Conservation (phyloP, 2,113 vertebrate species). For the western clawed frog (Xenopus tropicalis) region DNA sequence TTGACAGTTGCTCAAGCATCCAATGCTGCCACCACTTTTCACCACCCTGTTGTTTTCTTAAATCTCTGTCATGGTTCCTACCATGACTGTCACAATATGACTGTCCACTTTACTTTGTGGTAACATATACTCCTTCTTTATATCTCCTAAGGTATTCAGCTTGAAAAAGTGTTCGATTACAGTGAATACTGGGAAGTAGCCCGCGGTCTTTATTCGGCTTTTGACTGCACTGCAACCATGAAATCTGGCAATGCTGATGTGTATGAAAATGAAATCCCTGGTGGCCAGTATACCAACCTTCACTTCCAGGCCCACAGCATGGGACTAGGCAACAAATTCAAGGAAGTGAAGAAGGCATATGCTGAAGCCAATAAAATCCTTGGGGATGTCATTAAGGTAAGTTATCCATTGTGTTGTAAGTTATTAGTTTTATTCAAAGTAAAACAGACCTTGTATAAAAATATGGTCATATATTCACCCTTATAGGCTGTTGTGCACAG, state of each 20-base stretch:
- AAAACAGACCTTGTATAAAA: too few relatives aligned
- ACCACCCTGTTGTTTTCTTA: too few relatives aligned
- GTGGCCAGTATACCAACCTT: slow-evolving; percentile 97
- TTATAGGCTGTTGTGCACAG: too few relatives aligned
- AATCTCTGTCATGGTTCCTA: too few relatives aligned
- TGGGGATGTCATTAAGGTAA: slow-evolving; percentile 94
- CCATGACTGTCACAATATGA: too few relatives aligned
- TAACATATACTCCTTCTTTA: too few relatives aligned
- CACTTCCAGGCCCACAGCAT: slow-evolving; percentile 98
- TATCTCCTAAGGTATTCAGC: slow-evolving; percentile 66
- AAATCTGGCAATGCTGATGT: slow-evolving; percentile 94
- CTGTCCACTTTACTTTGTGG: too few relatives aligned
- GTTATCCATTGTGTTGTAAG: too few relatives aligned
- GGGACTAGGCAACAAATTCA: slow-evolving; percentile 96
- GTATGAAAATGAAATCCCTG: slow-evolving; percentile 97
- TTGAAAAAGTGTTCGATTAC: slow-evolving; percentile 92
- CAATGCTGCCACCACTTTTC: too few relatives aligned
- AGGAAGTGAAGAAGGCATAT: slow-evolving; percentile 93
- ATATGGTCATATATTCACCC: too few relatives aligned
- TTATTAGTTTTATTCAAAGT: too few relatives aligned
- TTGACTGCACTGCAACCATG: slow-evolving; percentile 98
- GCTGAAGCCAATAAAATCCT: slow-evolving; percentile 89
- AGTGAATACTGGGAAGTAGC: slow-evolving; percentile 95
- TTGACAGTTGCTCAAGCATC: too few relatives aligned
- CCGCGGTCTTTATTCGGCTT: slow-evolving; percentile 84